Conservation (phyloP, 2,888 invertebrate species). For the Drosophila atroscutellata region DNA sequence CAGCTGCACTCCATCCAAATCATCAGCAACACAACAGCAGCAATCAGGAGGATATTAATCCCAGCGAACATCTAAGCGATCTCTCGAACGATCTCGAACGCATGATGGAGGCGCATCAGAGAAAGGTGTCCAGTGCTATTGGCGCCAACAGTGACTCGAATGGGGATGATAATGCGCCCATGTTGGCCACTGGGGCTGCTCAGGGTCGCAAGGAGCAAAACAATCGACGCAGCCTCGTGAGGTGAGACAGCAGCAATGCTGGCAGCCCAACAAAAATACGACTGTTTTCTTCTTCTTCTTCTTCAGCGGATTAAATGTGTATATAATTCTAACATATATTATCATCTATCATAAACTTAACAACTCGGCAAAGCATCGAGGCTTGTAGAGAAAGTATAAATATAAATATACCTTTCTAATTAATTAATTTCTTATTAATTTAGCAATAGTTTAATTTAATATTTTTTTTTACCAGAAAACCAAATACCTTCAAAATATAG, state of each 20-base stretch:
- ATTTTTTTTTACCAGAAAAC: background rate
- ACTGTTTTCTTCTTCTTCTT: background rate
- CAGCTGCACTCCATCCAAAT: constrained; percentile 9
- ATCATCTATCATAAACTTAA: background rate
- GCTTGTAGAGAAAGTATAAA: background rate
- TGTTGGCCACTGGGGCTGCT: constrained; percentile 44
- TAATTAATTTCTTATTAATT: background rate
- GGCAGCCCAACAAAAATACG: background rate
- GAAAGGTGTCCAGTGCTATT: constrained; percentile 38
- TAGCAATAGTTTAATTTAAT: background rate
- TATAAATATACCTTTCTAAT: background rate
- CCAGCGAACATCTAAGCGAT: constrained; percentile 64
- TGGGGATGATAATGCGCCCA: constrained; percentile 51
- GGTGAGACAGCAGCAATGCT: constrained; percentile 71
- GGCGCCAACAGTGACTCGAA: constrained; percentile 39
- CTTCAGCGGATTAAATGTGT: background rate
- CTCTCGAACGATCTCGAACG: constrained; percentile 53
- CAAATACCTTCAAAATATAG: background rate
- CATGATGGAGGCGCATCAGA: constrained; percentile 69
- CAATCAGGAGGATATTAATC: constrained; percentile 11
- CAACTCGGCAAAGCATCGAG: no score
- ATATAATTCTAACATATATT: background rate
- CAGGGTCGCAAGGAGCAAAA: constrained; percentile 83
- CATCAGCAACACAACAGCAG: constrained; percentile 13
- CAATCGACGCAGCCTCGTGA: constrained; percentile 84